Evolutionary conservation across 2,888 invertebrate genomes (phyloP), one percentile per base, ranked within the genome.

Genomic region (Epinotia demarniana): DNA sequence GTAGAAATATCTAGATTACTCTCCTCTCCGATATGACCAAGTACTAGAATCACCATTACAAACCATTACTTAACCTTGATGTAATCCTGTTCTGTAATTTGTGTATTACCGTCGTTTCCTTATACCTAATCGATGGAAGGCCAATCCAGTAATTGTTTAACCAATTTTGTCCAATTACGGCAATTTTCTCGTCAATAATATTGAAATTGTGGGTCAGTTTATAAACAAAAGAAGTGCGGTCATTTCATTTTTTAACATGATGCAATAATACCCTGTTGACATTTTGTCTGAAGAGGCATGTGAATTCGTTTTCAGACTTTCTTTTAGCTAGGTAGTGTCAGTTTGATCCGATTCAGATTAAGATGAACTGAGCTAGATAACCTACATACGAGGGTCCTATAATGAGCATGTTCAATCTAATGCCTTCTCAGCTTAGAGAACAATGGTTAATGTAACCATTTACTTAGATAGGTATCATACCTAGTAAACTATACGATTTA

Each of bases 131-230:
- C 70, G 64, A 66, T 55, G 49, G 72, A 58, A 64, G 64, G 70
- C 70, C 75, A 55, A 75, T 68, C 55, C 33, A 64, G 74, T 71
- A 66, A 75, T 71, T 60, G 64, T 49, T 60, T 49, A 63, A 69
- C 69, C 75, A 75, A 75, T 75, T 75, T 71, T 12, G 69, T 13
- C 64, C 75, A 75, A 75, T 70, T 70, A 75, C 64, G 53, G 60
- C 49, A 18, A 66, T 70, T 73, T 62, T 64, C 39, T 69, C n/a
- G 58, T 70, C 74, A 69, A 69, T 70, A 70, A 60, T 74, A 63
- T 70, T 69, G 16, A 18, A 19, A 23, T 55, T 73, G 63, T 53
- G 5, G 6, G 46, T 33, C 55, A 57, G 8, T 58, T 60, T 60
- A 43, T 74, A 74, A 74, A 70, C 74, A 70, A 74, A 69, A 58